Base-by-base conservation (phyloP, 2,797 vertebrate species). In the Rhinophrynus dorsalis region DNA sequence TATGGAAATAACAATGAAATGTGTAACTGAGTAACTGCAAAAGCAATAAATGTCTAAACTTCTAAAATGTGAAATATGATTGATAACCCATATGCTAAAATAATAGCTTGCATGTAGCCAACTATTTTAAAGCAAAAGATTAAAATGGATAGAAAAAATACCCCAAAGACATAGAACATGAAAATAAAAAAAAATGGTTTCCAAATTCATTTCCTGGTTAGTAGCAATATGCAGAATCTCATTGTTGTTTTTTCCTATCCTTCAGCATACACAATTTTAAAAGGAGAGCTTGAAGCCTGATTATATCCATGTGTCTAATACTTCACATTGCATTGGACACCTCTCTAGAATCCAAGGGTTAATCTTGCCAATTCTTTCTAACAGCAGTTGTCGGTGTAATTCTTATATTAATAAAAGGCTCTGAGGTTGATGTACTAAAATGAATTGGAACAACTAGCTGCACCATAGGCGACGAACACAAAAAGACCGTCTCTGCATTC, bases 31-130 rank as follows among this genome's bases (percentile, higher is more conserved):
- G 66, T 51, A 59, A 51, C 45, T 40, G 70, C 10, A 73, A 67
- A 45, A 21, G 62, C 70, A 66, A 73, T 73, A 73, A 73, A 66
- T 60, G 62, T 73, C 69, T 21, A 33, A 17, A 27, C 17, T 44
- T 65, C 54, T 52, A 73, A 67, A 73, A 73, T 27, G 70, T 73
- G 70, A 67, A 73, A 55, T 73, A 60, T 66, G 70, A 73, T 66
- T 73, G 70, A 73, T 73, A 73, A 73, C 62, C 70, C 70, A 73
- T 60, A 73, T 73, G 70, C 17, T 38, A 30, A 51, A 51, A 54
- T 52, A 59, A 23, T 35, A 26, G 13, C 29, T 26, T 24, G 44
- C 24, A 37, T 66, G 57, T 10, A 27, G 55, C 69, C 54, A 72
- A 33, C 45, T 59, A 57, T 65, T 72, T 65, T 72, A 72, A 65